Conservation (phyloP, 2,113 vertebrate species). For the Vireo altiloquus region DNA sequence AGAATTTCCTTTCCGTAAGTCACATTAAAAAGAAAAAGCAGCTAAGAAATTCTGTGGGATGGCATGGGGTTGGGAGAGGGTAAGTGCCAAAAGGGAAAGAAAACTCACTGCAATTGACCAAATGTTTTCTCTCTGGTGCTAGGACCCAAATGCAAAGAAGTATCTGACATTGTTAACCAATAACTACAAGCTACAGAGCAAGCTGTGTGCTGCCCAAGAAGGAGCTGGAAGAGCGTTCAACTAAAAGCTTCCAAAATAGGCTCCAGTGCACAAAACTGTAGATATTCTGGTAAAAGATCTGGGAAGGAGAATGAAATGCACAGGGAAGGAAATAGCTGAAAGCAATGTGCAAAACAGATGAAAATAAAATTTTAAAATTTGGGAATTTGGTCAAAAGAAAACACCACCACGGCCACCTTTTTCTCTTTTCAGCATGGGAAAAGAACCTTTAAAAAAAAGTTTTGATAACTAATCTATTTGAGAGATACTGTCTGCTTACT, state of each 20-base stretch:
- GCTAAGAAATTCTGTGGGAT: background rate
- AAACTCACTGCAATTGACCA: background rate
- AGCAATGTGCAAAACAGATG: background rate
- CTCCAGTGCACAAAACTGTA: background rate
- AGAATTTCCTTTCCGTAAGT: background rate
- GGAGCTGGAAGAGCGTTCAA: background rate
- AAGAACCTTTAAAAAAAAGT: background rate
- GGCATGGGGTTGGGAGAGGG: background rate
- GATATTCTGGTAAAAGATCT: background rate
- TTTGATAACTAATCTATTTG: background rate
- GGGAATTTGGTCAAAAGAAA: background rate
- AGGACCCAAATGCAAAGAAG: background rate
- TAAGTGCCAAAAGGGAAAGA: background rate
- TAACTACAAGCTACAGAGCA: background rate
- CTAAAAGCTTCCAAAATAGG: background rate
- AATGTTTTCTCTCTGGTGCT: background rate
- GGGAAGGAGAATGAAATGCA: background rate
- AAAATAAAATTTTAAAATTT: background rate
- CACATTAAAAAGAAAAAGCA: background rate
- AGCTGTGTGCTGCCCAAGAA: background rate
- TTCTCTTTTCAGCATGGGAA: background rate
- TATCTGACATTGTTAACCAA: background rate
- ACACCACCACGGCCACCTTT: accelerated
- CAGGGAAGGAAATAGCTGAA: background rate
- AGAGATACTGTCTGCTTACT: background rate